Percentiles rank a stretch among this genome's conserved stretches.
Conservation (phyloP, 2,113 vertebrate genomes). For the Procavia capensis region DNA sequence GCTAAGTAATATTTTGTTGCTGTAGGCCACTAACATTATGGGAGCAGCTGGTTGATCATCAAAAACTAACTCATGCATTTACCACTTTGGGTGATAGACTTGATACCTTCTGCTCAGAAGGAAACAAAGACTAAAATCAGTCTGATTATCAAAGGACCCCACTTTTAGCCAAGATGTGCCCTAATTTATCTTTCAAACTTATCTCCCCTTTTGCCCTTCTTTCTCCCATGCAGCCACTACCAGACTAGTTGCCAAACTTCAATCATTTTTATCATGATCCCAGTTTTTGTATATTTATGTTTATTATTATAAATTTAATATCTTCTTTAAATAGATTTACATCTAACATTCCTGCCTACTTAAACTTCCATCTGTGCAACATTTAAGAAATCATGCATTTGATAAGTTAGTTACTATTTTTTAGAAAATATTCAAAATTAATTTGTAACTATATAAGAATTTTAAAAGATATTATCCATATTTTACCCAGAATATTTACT, state of each 20-base stretch:
- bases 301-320: background rate
- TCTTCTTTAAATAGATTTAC: background rate
- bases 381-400: background rate
- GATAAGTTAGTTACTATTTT: background rate
- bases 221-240: background rate
- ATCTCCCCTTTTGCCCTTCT: background rate
- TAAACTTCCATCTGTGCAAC: background rate
- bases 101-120: background rate
- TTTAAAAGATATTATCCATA: background rate
- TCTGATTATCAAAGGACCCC: background rate
- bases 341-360: background rate
- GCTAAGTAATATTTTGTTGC: background rate
- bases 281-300: background rate
- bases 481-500: background rate
- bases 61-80: background rate
- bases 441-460: background rate
- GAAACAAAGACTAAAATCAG: slow-evolving; percentile 4
- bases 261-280: background rate
- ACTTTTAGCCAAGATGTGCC: background rate
- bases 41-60: background rate
- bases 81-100: background rate
- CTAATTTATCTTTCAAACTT: background rate
- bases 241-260: background rate
- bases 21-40: background rate
- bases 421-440: slow-evolving; percentile 3